phyloP scores from a whole-genome alignment of 37 sponge, comb jelly and placozoan genomes.

The Beroe forskalii region DNA sequence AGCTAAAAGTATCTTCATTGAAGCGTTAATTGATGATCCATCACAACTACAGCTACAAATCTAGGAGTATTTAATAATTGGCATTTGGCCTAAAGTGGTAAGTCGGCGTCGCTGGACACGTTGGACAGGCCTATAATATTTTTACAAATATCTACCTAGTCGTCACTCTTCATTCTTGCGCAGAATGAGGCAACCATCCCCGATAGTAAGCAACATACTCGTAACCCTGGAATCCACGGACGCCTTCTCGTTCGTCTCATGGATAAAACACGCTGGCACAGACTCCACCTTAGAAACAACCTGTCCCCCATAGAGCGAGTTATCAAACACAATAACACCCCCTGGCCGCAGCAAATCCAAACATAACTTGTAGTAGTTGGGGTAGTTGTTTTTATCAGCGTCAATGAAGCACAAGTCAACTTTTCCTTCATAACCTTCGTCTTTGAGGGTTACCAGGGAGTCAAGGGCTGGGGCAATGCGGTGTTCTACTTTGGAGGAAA shows the following conservation, averaged over 20 bases:
- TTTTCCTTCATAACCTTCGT: neutral
- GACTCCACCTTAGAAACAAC: neutral
- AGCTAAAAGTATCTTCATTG: too few species aligned
- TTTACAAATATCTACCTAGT: too few species aligned
- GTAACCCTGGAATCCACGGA: neutral
- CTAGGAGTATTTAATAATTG: too few species aligned
- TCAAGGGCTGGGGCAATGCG: conserved; percentile 22
- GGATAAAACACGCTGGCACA: neutral
- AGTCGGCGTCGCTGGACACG: too few species aligned
- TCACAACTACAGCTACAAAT: too few species aligned
- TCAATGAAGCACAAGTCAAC: conserved; percentile 40
- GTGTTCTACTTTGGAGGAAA: conserved; percentile 15
- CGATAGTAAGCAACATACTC: conserved; percentile 2
- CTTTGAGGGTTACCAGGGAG: conserved; percentile 8
- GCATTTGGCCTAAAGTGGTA: too few species aligned
- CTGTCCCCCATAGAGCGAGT: neutral
- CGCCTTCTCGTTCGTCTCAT: conserved; percentile 23
- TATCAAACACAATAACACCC: conserved; percentile 44
- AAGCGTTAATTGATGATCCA: too few species aligned
- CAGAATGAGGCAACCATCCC: conserved; percentile 55
- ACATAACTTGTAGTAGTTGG: conserved; percentile 47
- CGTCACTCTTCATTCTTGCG: conserved; percentile 17
- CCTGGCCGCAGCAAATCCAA: conserved; percentile 42
- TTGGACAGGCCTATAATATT: too few species aligned
- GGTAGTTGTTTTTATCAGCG: conserved; percentile 56